Base-by-base conservation (phyloP, 30 jellyfish, hydroid and myxozoan species). In the Turritopsis dohrnii region DNA sequence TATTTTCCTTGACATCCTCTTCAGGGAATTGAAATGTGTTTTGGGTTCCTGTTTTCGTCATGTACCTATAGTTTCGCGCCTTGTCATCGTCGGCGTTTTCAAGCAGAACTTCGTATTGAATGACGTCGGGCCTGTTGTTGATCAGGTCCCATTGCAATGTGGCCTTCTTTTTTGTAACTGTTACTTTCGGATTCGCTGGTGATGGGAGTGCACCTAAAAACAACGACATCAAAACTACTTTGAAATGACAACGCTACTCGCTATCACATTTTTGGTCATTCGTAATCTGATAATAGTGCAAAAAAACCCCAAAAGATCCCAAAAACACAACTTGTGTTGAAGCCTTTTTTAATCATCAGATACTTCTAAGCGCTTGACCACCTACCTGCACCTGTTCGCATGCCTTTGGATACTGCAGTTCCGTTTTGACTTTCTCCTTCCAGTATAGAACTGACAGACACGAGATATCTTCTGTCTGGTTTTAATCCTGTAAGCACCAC, bases 341-440 rank as follows among this genome's bases (percentile, higher is more conserved):
- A n/a, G n/a, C n/a, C n/a, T n/a, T n/a, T n/a, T n/a, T n/a, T n/a
- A n/a, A n/a, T n/a, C n/a, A n/a, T n/a, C n/a, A n/a, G n/a, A n/a
- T n/a, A n/a, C n/a, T n/a, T n/a, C n/a, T n/a, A n/a, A n/a, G n/a
- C n/a, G n/a, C n/a, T n/a, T n/a, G n/a, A n/a, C n/a, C n/a, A n/a
- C 77, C 0, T 69, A 69, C 77, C 77, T 69, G 31, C 8, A 69
- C 77, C 77, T 8, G 77, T 27, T 9, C 77, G 77, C 9, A 69
- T 7, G 9, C 31, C 77, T 69, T 69, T 69, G 9, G 77, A n/a
- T n/a, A 69, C 22, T 27, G 30, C 77, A 69, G 77, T 69, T 23
- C 77, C 77, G 19, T 69, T 69, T 23, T 69, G 30, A 19, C 30
- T 1, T 16, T 69, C 77, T 0, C 31, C 1, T n/a, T 9, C 16